phyloP scores from a whole-genome alignment of 2,113 vertebrate genomes.

The Empidonax traillii region DNA sequence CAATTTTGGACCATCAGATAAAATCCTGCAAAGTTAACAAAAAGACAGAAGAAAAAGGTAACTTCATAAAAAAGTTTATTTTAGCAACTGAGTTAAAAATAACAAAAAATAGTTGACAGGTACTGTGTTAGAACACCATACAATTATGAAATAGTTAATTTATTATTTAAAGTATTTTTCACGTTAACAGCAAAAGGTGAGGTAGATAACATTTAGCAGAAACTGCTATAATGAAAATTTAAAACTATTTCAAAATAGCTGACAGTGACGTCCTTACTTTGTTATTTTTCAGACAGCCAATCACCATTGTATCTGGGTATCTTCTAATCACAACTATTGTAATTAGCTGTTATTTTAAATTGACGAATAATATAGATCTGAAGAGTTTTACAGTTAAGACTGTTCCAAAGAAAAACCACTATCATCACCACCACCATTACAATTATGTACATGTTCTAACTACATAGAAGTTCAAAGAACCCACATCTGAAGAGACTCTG shows the following conservation, averaged over 20 bases:
- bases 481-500: conserved; percentile 21
- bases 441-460: not conserved
- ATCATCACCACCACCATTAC: conserved; percentile 11
- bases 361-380: not conserved
- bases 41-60: not conserved
- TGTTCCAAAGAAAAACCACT: not conserved
- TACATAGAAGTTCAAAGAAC: conserved; percentile 52
- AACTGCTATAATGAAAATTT: not conserved
- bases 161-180: not conserved
- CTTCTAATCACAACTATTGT: not conserved
- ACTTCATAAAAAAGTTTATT: not conserved
- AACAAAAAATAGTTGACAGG: not conserved
- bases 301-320: not conserved
- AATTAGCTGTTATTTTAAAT: not conserved
- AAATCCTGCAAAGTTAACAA: not conserved
- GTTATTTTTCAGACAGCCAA: not conserved
- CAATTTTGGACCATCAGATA: not conserved
- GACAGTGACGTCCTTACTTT: not conserved
- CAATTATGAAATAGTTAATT: not conserved
- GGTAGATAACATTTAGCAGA: not conserved
- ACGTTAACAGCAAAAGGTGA: not conserved
- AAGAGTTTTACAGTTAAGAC: not conserved
- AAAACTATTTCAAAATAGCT: not conserved
- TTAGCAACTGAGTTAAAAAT: not conserved
- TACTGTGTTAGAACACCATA: not conserved